Evolutionary conservation across 1,140 invertebrate species (phyloP), one percentile per base, ranked within the genome.

Genomic region (Drosophila saltans): DNA sequence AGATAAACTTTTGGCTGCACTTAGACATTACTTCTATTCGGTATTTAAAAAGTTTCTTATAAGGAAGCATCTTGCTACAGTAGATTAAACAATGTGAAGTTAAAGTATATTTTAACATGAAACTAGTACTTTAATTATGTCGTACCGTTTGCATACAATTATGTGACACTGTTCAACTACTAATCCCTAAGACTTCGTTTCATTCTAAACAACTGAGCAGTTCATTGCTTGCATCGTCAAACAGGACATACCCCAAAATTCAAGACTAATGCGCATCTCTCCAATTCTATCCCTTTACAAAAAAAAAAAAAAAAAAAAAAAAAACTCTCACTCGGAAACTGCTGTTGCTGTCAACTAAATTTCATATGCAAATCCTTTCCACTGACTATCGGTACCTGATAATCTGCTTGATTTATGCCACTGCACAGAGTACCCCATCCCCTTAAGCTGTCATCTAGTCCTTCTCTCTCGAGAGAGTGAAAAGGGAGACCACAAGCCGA

Each of bases 341-440:
- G 57, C 57, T 59, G 57, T 59, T 33, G 16, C 70, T 84, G 78
- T 84, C 81, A 84, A 85, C 81, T 80, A 84, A 84, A 84, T 84
- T 85, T 84, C 81, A 84, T 84, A 84, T 84, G 81, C 81, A 84
- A 84, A 84, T 84, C 81, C 81, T 78, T 74, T 55, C 58, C 48
- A 57, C 67, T 69, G 81, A 84, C 81, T 84, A 80, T 85, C 70
- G 62, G 78, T 84, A 84, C 81, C 81, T 84, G 81, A 84, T 84
- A 84, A 84, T 84, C 81, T 84, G 60, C 68, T 84, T 84, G 81
- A 84, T 84, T 84, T 84, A 84, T 84, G 81, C 78, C 74, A 62
- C 70, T 78, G 81, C 81, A 84, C 62, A 64, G 62, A 62, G 11
- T 24, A n/a, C 7, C 24, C 39, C 36, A 21, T 40, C 21, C 26